Percentiles rank a stretch among this genome's conserved stretches.
phyloP scores from a whole-genome alignment of 2,888 invertebrate genomes.

The Calameuta idolon region DNA sequence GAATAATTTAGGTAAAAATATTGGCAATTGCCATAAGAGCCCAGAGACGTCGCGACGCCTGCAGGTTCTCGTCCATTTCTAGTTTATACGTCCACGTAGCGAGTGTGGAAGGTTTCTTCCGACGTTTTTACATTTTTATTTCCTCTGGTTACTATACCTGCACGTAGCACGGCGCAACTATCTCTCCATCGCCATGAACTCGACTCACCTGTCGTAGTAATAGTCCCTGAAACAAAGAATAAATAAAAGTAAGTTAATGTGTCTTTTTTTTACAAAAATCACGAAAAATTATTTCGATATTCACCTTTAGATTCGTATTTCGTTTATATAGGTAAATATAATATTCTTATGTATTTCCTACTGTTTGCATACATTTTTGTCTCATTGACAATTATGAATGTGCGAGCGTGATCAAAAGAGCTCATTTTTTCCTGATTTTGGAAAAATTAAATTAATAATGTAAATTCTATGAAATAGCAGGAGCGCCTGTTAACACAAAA shows the following conservation, averaged over 20 bases:
- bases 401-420: background rate
- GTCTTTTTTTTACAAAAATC: background rate
- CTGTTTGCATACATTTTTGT: background rate
- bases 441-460: background rate
- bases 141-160: constrained; percentile 4
- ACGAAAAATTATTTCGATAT: background rate
- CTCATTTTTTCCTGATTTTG: background rate
- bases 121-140: background rate
- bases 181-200: constrained; percentile 9
- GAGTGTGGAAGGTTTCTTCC: background rate
- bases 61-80: background rate
- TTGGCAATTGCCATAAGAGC: background rate
- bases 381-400: background rate
- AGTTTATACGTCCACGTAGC: background rate
- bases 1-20: background rate
- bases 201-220: constrained; percentile 76
- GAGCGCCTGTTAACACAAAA: no score
- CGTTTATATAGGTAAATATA: background rate
- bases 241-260: constrained; percentile 33
- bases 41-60: background rate
- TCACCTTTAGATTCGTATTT: background rate
- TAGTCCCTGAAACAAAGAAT: constrained; percentile 75
- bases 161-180: background rate
- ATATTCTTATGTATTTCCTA: background rate
- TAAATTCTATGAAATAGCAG: background rate